Evolutionary conservation across 2,797 vertebrate genomes (phyloP).

Genomic region (Melanitta fusca): DNA sequence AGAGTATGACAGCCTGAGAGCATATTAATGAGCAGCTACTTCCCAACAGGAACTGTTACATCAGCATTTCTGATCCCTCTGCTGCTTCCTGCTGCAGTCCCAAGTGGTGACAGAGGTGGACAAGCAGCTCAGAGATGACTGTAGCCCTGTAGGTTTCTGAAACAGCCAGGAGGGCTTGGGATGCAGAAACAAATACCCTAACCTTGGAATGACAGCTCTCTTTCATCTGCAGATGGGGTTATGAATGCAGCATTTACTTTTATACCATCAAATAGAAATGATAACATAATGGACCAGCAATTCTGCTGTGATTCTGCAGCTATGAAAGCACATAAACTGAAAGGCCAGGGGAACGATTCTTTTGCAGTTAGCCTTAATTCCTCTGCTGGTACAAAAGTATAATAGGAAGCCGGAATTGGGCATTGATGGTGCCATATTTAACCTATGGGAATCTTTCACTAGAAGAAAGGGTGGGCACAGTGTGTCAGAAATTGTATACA

Average conservation of each 20-base stretch:
- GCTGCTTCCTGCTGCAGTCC: not conserved
- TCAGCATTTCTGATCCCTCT: not conserved
- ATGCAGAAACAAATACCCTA: constrained; percentile 11
- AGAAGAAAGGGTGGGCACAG: not conserved
- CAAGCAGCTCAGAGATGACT: not conserved
- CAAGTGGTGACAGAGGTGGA: not conserved
- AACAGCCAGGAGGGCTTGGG: not conserved
- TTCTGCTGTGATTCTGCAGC: not conserved
- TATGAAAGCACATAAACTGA: not conserved
- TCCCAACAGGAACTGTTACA: not conserved
- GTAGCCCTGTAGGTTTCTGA: not conserved
- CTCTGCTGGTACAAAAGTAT: not conserved
- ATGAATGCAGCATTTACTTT: constrained; percentile 42
- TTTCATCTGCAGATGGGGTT: not conserved
- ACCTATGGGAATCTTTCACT: constrained; percentile 5
- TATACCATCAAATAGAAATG: constrained; percentile 26
- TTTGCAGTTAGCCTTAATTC: not conserved
- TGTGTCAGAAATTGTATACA: constrained; percentile 7
- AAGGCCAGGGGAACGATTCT: not conserved
- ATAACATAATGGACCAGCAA: not conserved
- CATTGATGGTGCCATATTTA: not conserved
- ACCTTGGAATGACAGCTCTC: constrained; percentile 28
- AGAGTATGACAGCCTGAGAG: constrained; percentile 18
- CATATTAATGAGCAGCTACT: constrained; percentile 20
- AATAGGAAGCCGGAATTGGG: not conserved